A percentile compares a stretch with the other conserved stretches of the same genome.
Conservation (phyloP, 2,888 invertebrate genomes). For the Apotomis turbidana region DNA sequence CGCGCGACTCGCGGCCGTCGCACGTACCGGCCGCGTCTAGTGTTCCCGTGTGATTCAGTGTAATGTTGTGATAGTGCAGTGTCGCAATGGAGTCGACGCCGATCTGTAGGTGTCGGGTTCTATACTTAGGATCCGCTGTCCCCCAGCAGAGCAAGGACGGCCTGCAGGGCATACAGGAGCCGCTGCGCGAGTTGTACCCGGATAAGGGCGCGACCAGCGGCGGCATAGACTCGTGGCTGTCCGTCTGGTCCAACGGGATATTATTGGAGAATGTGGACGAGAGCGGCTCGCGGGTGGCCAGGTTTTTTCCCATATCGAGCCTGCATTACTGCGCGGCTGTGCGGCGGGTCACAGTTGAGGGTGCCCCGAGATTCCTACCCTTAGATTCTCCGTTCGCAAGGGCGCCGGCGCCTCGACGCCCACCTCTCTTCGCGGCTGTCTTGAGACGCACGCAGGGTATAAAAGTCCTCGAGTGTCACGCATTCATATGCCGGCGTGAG, state of each 20-base stretch:
- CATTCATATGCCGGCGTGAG: constrained; percentile 98
- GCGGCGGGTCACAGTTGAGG: constrained; percentile 90
- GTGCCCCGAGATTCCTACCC: constrained; percentile 94
- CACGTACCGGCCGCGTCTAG: constrained; percentile 57
- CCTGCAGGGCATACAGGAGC: constrained; percentile 98
- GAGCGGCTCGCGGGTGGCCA: constrained; percentile 95
- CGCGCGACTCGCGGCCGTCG: constrained; percentile 75
- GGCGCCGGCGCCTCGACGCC: constrained; percentile 95
- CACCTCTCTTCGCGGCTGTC: constrained; percentile 98
- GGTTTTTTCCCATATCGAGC: constrained; percentile 98
- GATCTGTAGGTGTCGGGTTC: constrained; percentile 97
- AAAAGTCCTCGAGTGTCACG: constrained; percentile 99
- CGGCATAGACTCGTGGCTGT: constrained; percentile 98
- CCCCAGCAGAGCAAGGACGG: constrained; percentile 99
- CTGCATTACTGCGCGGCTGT: constrained; percentile 98
- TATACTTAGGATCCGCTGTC: constrained; percentile 98
- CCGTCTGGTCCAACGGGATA: constrained; percentile 98
- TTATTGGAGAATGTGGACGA: constrained; percentile 98
- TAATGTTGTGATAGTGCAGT: constrained; percentile 79
- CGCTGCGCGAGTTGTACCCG: constrained; percentile 97
- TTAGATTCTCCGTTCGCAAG: constrained; percentile 98
- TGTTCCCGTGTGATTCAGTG: constrained; percentile 61
- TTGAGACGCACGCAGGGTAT: constrained; percentile 97
- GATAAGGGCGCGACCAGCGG: constrained; percentile 95
- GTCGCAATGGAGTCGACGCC: constrained; percentile 91